Conservation (phyloP, 2,888 invertebrate genomes). For the Microctonus aethiopoides region DNA sequence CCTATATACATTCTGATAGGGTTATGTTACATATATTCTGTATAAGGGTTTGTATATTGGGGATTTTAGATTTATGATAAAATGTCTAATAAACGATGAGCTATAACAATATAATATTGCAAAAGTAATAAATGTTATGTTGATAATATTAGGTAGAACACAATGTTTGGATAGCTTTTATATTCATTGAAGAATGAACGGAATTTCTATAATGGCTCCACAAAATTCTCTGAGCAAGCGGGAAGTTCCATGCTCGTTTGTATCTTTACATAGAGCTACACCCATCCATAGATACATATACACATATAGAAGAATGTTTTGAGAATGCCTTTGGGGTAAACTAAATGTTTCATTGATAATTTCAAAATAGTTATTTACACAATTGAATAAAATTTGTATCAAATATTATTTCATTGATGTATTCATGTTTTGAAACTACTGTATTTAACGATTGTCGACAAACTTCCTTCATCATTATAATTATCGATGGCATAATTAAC, state of each 20-base stretch:
- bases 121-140: slow-evolving; percentile 35
- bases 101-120: slow-evolving; percentile 26
- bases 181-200: slow-evolving; percentile 35
- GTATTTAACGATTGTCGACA: slow-evolving; percentile 3
- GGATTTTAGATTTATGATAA: slow-evolving; percentile 18
- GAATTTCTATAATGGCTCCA: slow-evolving; percentile 44
- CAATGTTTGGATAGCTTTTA: background rate
- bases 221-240: slow-evolving; percentile 39
- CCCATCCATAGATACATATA: no score
- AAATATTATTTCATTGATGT: no score
- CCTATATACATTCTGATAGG: slow-evolving; percentile 8
- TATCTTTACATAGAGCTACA: background rate
- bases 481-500: slow-evolving; percentile 26
- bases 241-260: slow-evolving; percentile 19
- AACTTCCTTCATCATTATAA: slow-evolving; percentile 2
- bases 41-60: background rate
- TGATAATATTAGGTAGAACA: background rate
- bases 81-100: slow-evolving; percentile 11
- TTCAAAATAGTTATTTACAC: no score
- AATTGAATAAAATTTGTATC: no score
- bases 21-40: slow-evolving; percentile 19
- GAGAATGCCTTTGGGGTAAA: background rate
- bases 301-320: background rate
- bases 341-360: slow-evolving; percentile 6
- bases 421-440: slow-evolving; percentile 3